Conservation (phyloP, 2,797 vertebrate species). For the Halcyon badia region DNA sequence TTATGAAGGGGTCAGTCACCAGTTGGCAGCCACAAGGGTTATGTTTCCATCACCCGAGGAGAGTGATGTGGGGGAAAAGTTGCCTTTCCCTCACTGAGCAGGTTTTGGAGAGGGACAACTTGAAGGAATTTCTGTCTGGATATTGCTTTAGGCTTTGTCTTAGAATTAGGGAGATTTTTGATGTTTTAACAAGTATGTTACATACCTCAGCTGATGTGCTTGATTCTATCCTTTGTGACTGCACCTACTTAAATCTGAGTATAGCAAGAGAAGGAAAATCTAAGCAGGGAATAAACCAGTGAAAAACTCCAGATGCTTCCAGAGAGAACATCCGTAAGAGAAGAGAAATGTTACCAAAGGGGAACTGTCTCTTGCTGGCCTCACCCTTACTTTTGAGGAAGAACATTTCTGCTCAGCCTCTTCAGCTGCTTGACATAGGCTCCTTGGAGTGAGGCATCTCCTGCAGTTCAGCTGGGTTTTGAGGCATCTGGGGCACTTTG, state of each 20-base stretch:
- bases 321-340: not conserved
- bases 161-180: not conserved
- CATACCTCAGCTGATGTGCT: not conserved
- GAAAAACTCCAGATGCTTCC: not conserved
- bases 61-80: not conserved
- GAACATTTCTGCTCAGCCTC: not conserved
- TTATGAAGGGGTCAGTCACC: not conserved
- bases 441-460: not conserved
- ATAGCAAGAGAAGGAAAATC: not conserved
- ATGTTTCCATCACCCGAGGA: not conserved
- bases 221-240: not conserved
- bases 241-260: not conserved
- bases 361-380: conserved; percentile 37
- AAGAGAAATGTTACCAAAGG: conserved; percentile 19
- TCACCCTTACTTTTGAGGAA: conserved; percentile 44
- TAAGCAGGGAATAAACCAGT: conserved; percentile 5
- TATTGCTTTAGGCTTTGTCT: not conserved
- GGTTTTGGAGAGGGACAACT: not conserved
- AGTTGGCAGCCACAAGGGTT: not conserved
- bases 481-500: not conserved
- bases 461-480: not conserved
- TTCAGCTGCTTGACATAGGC: not conserved
- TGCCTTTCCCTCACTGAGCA: not conserved
- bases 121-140: not conserved
- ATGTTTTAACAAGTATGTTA: not conserved